Percentiles rank a stretch among this genome's conserved stretches.
Evolutionary conservation across 1,140 invertebrate genomes (phyloP).

Genomic region (Mamestra configurata): DNA sequence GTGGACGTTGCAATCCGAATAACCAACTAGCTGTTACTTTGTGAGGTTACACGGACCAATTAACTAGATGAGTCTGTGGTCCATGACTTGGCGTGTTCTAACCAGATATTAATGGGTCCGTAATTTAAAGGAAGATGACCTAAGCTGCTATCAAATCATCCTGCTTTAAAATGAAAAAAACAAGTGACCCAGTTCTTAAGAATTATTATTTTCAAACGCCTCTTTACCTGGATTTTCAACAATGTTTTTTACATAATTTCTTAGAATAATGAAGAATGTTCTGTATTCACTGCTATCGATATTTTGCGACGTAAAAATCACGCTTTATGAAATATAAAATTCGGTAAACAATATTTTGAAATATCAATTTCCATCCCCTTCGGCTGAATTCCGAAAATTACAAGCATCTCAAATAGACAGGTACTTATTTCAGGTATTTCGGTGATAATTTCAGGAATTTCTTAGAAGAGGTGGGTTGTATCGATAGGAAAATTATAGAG

Average conservation of each 20-base stretch:
- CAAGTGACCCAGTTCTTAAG: too few relatives aligned
- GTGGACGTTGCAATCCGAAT: constrained; percentile 32
- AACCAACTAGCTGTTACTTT: constrained; percentile 27
- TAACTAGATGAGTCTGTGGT: not conserved
- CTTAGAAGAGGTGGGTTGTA: constrained; percentile 28
- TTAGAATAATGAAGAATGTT: not conserved
- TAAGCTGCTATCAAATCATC: too few relatives aligned
- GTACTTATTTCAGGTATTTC: constrained; percentile 50
- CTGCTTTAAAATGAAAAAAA: too few relatives aligned
- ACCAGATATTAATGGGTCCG: not conserved
- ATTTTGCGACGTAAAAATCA: not conserved
- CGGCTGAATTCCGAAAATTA: constrained; percentile 56
- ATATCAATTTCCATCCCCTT: constrained; percentile 43
- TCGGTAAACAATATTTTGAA: constrained; percentile 24
- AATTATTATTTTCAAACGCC: too few relatives aligned
- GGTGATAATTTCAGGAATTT: constrained; percentile 46
- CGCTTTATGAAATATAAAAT: not conserved
- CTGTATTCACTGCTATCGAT: not conserved
- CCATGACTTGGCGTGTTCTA: not conserved
- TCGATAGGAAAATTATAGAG: constrained; percentile 38
- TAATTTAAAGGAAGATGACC: too few relatives aligned
- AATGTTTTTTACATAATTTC: not conserved
- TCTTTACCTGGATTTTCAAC: not conserved
- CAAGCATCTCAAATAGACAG: constrained; percentile 57
- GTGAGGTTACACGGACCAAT: constrained; percentile 24